Evolutionary conservation across 2,113 vertebrate genomes (phyloP), one percentile per base, ranked within the genome.

Genomic region (Lonchura striata): DNA sequence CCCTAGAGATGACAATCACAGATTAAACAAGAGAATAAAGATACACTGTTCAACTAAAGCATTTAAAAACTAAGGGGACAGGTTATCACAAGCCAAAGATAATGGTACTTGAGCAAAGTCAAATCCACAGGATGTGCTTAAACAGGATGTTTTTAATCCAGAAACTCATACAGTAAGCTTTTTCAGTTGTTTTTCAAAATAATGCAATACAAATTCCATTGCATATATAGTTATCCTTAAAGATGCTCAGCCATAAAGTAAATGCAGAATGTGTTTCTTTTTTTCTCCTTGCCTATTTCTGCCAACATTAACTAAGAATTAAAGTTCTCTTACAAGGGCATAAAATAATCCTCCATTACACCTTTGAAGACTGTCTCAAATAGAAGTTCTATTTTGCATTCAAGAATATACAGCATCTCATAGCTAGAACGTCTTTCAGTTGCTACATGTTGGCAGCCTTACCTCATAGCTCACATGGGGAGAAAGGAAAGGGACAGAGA

Each of bases 391-490:
- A 39, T 53, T 85, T 60, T 12, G 10, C 31, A 39, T 61, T 70
- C 18, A 86, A 80, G 42, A 35, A 47, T 27, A 50, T 20, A 22
- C 4, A n/a, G n/a, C n/a, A 33, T 33, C 11, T 83, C 60, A 42
- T 42, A 70, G n/a, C 13, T 49, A 57, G 18, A 80, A 4, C 9
- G 12, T 6, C 33, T 85, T 82, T 82, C 15, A 42, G 14, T 39
- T 66, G 8, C n/a, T 60, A 33, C 24, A 6, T 11, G 9, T 19
- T 63, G 8, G 24, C 18, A 57, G 19, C n/a, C 89, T 82, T 96
- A 98, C 97, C 91, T 97, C 96, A 88, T 94, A 95, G 42, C 28
- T 53, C 30, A 97, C 30, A 1, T 94, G 92, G 23, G 83, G 41
- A 15, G 97, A 96, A 57, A 95, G 65, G 13, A 71, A 85, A 49